Evolutionary conservation across 2,888 invertebrate genomes (phyloP).

Genomic region (Xylota segnis): DNA sequence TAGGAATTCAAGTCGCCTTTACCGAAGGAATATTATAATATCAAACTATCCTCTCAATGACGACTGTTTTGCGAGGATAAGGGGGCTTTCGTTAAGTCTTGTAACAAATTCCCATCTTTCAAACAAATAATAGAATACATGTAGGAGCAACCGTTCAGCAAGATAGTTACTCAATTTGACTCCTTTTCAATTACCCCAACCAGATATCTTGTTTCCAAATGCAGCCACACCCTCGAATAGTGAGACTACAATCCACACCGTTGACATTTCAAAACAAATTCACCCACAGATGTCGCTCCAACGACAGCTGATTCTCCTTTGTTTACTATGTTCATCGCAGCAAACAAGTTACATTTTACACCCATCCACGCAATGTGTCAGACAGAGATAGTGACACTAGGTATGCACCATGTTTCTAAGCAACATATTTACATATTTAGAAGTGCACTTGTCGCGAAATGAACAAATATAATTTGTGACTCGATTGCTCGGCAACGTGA

Average conservation of each 20-base stretch:
- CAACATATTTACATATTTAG: constrained; percentile 2
- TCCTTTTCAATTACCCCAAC: too few species aligned
- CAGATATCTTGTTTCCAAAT: neutral
- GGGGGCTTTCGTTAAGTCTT: too few species aligned
- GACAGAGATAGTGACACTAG: constrained; percentile 27
- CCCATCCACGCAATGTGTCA: neutral
- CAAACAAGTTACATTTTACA: constrained; percentile 11
- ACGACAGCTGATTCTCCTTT: constrained; percentile 46
- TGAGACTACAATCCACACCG: neutral
- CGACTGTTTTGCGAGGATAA: too few species aligned
- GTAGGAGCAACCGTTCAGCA: neutral
- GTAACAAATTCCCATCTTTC: too few species aligned
- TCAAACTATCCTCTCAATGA: too few species aligned
- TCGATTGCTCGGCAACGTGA: neutral
- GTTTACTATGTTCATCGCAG: constrained; percentile 34
- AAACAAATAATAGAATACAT: too few species aligned
- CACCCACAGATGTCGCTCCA: constrained; percentile 34
- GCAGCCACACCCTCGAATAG: neutral
- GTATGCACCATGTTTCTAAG: neutral
- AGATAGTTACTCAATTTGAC: too few species aligned
- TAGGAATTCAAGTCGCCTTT: too few species aligned
- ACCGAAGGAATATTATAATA: too few species aligned
- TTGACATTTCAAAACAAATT: neutral
- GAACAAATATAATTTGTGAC: constrained; percentile 15
- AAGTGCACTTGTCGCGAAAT: neutral